Evolutionary conservation across 2,113 vertebrate genomes (phyloP).

Genomic region (Corythaeola cristata): DNA sequence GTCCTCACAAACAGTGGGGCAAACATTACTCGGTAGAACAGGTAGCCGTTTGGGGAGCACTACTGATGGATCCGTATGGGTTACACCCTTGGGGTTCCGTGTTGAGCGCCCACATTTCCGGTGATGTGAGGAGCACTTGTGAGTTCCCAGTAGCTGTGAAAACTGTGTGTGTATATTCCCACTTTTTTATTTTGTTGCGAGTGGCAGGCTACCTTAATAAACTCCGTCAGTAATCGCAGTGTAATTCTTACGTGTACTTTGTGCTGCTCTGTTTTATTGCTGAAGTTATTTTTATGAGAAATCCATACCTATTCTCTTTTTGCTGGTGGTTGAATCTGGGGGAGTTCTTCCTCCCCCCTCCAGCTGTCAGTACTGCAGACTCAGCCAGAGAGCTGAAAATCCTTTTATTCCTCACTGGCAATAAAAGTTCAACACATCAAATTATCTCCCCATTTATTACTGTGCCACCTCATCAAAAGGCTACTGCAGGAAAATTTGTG

Average conservation of each 20-base stretch:
- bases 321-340: not conserved
- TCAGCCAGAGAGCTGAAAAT: conserved; percentile 34
- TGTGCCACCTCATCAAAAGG: conserved; percentile 53
- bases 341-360: not conserved
- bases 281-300: conserved; percentile 27
- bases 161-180: too few species aligned
- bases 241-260: not conserved
- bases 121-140: not conserved
- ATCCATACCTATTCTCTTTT: not conserved
- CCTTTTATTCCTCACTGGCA: conserved; percentile 47
- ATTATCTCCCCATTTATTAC: conserved; percentile 66
- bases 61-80: accelerated
- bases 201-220: not conserved
- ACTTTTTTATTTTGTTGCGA: not conserved
- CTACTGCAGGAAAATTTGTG: conserved; percentile 48
- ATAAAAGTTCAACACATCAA: conserved; percentile 48
- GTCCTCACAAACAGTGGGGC: accelerated
- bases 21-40: accelerated
- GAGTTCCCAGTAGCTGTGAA: not conserved
- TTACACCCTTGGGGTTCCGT: not conserved
- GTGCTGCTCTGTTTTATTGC: not conserved
- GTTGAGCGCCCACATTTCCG: not conserved
- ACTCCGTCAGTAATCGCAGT: not conserved
- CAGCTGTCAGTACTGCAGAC: not conserved
- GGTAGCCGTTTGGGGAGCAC: not conserved